Evolutionary conservation across 92 coral and sea anemone species (phyloP).

Genomic region (Palythoa grandis): DNA sequence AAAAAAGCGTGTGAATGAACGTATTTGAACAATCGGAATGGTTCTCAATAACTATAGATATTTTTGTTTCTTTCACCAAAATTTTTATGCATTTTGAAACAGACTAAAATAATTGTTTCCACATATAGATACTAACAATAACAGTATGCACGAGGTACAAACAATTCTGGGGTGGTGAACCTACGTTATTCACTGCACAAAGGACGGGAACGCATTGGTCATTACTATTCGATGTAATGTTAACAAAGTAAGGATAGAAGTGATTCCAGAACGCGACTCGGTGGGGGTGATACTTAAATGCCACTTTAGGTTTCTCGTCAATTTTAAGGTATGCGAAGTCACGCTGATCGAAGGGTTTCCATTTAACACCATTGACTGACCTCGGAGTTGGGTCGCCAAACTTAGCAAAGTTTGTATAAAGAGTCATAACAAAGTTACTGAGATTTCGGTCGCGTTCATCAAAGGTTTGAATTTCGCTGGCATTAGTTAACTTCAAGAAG

Average conservation of each 20-base stretch:
- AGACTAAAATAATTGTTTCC: not conserved
- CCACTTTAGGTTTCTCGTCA: constrained; percentile 49
- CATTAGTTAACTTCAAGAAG: constrained; percentile 61
- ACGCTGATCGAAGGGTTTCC: constrained; percentile 60
- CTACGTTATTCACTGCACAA: not conserved
- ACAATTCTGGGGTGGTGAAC: not conserved
- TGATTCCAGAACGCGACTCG: constrained; percentile 80
- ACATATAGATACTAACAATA: not conserved
- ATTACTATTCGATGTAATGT: constrained; percentile 5
- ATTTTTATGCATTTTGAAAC: not conserved
- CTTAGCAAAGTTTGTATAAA: constrained; percentile 87
- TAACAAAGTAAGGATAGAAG: constrained; percentile 23
- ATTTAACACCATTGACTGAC: constrained; percentile 54
- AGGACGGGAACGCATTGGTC: not conserved
- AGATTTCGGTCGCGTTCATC: constrained; percentile 75
- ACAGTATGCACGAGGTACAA: not conserved
- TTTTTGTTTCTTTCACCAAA: not conserved
- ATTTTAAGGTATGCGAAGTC: constrained; percentile 67
- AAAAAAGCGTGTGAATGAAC: not conserved
- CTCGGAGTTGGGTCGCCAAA: constrained; percentile 83
- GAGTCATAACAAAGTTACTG: constrained; percentile 65
- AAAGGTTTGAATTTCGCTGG: constrained; percentile 50
- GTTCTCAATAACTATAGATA: not conserved
- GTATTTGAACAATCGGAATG: not conserved
- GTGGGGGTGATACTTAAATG: constrained; percentile 61